These are phyloP conservation scores for Halcyon chelicuti DNA, from an alignment of 2,797 vertebrate species.

Conservation along the genomic window DNA sequence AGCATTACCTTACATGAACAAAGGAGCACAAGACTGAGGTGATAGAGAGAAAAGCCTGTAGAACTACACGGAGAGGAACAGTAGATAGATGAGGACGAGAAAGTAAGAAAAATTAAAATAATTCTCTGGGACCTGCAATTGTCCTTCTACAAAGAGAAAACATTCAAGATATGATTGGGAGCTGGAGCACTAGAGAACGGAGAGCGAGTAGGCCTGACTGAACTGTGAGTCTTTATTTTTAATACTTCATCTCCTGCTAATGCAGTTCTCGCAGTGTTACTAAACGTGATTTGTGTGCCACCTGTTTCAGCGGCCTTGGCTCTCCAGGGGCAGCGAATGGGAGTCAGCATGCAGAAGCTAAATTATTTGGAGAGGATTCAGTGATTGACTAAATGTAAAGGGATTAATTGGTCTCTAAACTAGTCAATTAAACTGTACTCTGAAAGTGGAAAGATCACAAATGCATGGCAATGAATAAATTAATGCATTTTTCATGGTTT, in stretches of 20 bases:
- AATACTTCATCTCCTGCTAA: slow-evolving; percentile 28
- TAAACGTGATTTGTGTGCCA: slow-evolving; percentile 65
- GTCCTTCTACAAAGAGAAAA: neutral
- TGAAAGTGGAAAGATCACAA: slow-evolving; percentile 81
- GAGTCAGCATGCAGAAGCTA: slow-evolving; percentile 69
- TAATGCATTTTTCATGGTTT: slow-evolving; percentile 75
- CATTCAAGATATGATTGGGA: neutral
- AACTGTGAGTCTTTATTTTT: slow-evolving; percentile 17
- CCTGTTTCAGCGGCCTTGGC: slow-evolving; percentile 55
- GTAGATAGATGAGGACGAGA: neutral
- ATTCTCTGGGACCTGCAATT: neutral
- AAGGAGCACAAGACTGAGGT: neutral
- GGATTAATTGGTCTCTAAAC: slow-evolving; percentile 86
- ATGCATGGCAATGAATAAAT: slow-evolving; percentile 79
- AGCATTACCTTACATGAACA: neutral
- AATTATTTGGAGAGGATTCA: slow-evolving; percentile 78
- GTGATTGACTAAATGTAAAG: slow-evolving; percentile 88
- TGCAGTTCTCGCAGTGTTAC: slow-evolving; percentile 50
- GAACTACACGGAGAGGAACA: neutral
- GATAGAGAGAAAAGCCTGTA: neutral
- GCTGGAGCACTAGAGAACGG: neutral
- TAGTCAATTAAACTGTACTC: slow-evolving; percentile 86
- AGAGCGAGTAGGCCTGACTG: neutral
- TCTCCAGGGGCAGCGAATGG: slow-evolving; percentile 70
- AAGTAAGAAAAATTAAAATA: neutral